Evolutionary conservation across 2,797 vertebrate species (phyloP), one percentile per base, ranked within the genome.

Genomic region (Numenius phaeopus): DNA sequence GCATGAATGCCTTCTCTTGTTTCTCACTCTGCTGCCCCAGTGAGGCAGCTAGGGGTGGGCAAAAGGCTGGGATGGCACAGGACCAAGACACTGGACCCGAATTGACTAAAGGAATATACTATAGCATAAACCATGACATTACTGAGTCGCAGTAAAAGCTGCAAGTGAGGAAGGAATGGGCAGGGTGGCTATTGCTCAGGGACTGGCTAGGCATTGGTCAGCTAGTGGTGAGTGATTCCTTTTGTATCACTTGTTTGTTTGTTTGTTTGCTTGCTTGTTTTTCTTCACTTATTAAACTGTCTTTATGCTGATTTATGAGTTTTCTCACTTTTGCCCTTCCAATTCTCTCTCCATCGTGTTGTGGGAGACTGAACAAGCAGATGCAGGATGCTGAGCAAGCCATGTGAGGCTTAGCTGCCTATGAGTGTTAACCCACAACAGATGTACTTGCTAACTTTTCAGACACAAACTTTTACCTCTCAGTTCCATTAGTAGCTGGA

Each of bases 301-400:
- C 27, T 55, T 84, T 39, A 67, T 39, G 16, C 11, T 40, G 20
- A 72, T 3, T 1, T 14, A 50, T 0, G 1, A 58, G 6, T 66
- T 89, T 86, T 46, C 14, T 80, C 8, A 12, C 19, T 75, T 86
- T 39, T n/a, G 8, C 17, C 32, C 10, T 78, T 89, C 18, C 7
- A 30, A 5, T 78, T 84, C 16, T 90, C 15, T 83, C 26, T 22
- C 8, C 15, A 37, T 52, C 27, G 46, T 69, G 16, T 26, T 81
- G 23, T 50, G 8, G 14, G 6, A 66, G 6, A 47, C 34, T 62
- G 52, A 67, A 57, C 30, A 37, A 40, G 10, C 18, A 81, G 21
- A 20, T 39, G 18, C 0, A 0, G 5, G 3, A 2, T 1, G 11
- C 52, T 78, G 2, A 69, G 46, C 11, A 69, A 71, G 17, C 7